Conservation (phyloP, 2,113 vertebrate genomes). For the Haemorhous mexicanus region DNA sequence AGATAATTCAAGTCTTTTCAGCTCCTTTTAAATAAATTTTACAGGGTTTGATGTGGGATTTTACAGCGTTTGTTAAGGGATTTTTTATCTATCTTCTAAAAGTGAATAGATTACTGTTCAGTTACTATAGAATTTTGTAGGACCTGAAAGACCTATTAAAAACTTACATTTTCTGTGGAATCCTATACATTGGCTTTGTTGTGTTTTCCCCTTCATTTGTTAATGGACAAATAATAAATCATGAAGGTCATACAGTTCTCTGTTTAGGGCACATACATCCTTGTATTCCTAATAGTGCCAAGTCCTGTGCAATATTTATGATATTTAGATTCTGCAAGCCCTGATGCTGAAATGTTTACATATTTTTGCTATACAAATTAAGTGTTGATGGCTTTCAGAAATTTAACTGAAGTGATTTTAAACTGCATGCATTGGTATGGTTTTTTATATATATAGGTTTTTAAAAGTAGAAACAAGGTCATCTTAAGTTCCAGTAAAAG, state of each 20-base stretch:
- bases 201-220: neutral
- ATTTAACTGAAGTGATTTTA: neutral
- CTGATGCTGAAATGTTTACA: neutral
- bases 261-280: neutral
- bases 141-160: neutral
- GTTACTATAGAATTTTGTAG: neutral
- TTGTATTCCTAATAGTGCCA: neutral
- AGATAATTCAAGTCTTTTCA: neutral
- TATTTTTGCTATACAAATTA: neutral
- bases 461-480: neutral
- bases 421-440: neutral
- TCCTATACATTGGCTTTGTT: neutral
- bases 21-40: neutral
- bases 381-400: neutral
- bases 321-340: neutral
- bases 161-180: neutral
- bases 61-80: rapidly evolving
- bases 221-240: neutral
- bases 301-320: neutral
- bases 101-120: neutral
- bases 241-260: neutral
- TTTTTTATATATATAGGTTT: neutral
- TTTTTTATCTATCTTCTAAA: neutral
- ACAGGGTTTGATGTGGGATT: neutral
- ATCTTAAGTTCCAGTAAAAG: neutral